A percentile compares a stretch with the other conserved stretches of the same genome.
These are phyloP conservation scores for Mus musculus DNA, from an alignment of 2,113 vertebrate genomes.

Conservation along the genomic window DNA sequence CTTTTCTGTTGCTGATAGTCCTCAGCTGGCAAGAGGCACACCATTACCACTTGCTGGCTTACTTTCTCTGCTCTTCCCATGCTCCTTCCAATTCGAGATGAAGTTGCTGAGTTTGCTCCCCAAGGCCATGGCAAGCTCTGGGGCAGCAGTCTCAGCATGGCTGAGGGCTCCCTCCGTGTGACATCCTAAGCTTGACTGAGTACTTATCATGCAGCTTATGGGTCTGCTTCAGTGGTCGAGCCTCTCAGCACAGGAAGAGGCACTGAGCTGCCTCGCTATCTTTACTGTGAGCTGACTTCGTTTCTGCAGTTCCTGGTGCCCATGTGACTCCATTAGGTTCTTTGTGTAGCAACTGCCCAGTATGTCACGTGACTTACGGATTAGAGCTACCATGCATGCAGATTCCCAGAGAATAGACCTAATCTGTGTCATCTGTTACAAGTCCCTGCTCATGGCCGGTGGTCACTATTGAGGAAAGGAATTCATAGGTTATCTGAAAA, in stretches of 20 bases:
- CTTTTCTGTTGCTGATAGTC: accelerated
- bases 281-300: background rate
- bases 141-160: background rate
- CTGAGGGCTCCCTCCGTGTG: background rate
- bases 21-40: background rate
- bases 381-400: background rate
- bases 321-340: background rate
- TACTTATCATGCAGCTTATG: accelerated
- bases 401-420: background rate
- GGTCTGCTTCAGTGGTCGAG: background rate
- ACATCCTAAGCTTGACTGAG: background rate
- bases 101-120: no score
- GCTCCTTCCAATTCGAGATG: no score
- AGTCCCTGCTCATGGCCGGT: background rate
- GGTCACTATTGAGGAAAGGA: background rate
- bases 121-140: accelerated
- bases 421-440: background rate
- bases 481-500: background rate
- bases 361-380: background rate
- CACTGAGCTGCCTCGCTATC: background rate
- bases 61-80: background rate
- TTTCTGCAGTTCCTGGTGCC: background rate
- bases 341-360: no score
- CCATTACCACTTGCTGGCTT: background rate
- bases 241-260: background rate